phyloP scores from a whole-genome alignment of 2,888 invertebrate species.

The Chrysodeixis includens region DNA sequence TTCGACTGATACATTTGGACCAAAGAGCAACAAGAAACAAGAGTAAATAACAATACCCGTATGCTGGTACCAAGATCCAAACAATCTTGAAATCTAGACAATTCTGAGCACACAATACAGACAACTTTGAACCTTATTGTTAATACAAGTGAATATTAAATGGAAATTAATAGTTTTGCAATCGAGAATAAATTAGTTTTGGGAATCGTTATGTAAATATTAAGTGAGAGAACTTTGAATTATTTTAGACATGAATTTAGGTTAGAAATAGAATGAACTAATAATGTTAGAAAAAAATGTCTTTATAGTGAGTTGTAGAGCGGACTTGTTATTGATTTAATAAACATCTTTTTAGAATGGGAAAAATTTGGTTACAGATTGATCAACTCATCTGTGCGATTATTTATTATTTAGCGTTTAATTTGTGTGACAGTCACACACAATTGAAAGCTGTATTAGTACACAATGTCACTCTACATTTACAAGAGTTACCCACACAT shows the following conservation, averaged over 20 bases:
- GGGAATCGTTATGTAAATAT: neutral
- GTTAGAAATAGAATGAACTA: neutral
- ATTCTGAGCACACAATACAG: conserved; percentile 4
- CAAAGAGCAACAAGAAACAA: neutral
- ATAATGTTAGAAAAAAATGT: too few relatives aligned
- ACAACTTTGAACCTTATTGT: conserved; percentile 19
- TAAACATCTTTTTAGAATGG: too few relatives aligned
- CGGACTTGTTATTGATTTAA: neutral
- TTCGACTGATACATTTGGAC: neutral
- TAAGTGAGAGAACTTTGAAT: neutral
- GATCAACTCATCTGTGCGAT: too few relatives aligned
- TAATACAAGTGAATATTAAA: conserved; percentile 11
- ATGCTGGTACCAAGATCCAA: neutral
- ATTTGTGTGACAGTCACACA: too few relatives aligned
- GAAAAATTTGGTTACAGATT: too few relatives aligned
- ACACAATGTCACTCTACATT: too few relatives aligned
- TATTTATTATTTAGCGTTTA: too few relatives aligned
- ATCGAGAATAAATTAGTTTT: conserved; percentile 14
- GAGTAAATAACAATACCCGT: neutral
- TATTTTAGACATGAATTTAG: neutral
- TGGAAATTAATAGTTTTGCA: conserved; percentile 1
- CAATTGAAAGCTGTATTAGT: too few relatives aligned
- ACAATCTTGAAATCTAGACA: conserved; percentile 6
- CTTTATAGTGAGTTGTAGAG: neutral
- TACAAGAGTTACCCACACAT: too few relatives aligned